Evolutionary conservation across 2,888 invertebrate genomes (phyloP), one percentile per base, ranked within the genome.

Genomic region (Phengaris arion): DNA sequence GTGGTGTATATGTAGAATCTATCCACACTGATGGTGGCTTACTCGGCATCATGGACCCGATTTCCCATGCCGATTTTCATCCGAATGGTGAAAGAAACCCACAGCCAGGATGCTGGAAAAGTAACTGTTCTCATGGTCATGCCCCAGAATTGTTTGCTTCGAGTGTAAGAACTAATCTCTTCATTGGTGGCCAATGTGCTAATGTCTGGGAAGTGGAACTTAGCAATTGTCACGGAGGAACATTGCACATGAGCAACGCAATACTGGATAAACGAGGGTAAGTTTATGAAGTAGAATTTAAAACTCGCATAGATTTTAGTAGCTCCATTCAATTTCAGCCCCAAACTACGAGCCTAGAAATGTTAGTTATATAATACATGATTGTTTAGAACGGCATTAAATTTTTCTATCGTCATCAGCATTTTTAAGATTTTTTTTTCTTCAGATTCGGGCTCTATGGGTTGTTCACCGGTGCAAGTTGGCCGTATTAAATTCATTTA

Each of bases 11-110:
- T 74, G 86, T 86, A 0, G 86, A 86, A 69, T 72, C 79, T 5
- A 85, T 86, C 10, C 85, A 85, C 75, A 86, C 86, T 1, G 83
- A 85, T 59, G 82, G 83, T 15, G 80, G 84, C 6, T 48, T 80
- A 6, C 79, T 85, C 2, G 86, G 86, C 35, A 83, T 85, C 68
- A 78, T 80, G 68, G 81, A 83, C 6, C 77, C 83, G 2, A 82
- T 83, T 48, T 81, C 81, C 4, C 70, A 85, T 35, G 81, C 81
- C 10, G 82, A 86, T 73, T 86, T 86, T 79, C 86, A 85, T 76
- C 83, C 85, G 3, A 86, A 86, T 72, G 85, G 85, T 0, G 85
- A 85, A 6, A 81, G 79, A 15, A 79, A 82, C 68, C 79, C 78
- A 6, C 85, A 85, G 77, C 84, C 85, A 1, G 85, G 86, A 0